phyloP scores from a whole-genome alignment of 53 echinoderm and acorn worm species.

The Astropecten irregularis region DNA sequence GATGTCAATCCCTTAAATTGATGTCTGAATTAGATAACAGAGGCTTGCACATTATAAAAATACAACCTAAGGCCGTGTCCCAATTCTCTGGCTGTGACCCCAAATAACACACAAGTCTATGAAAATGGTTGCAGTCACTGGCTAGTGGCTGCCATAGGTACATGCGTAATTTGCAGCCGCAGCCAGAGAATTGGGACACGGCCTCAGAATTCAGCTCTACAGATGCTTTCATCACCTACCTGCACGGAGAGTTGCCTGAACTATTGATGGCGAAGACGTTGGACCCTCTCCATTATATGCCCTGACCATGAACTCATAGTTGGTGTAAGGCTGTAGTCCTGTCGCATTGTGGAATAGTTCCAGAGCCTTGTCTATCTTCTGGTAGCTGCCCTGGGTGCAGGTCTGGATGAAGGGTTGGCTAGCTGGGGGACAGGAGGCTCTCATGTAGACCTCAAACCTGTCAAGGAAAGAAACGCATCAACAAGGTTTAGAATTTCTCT shows the following conservation, averaged over 20 bases:
- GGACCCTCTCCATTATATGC: conserved; percentile 75
- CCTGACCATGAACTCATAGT: conserved; percentile 82
- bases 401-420: conserved; percentile 80
- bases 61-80: too few species aligned
- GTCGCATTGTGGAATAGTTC: conserved; percentile 73
- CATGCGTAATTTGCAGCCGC: too few species aligned
- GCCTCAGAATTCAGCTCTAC: too few species aligned
- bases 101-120: too few species aligned
- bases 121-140: too few species aligned
- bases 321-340: conserved; percentile 87
- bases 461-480: neutral
- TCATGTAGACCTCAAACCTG: conserved; percentile 79
- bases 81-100: too few species aligned
- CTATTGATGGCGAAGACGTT: conserved; percentile 59
- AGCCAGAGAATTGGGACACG: too few species aligned
- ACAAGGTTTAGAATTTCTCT: neutral
- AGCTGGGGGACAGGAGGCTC: conserved; percentile 76
- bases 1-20: too few species aligned
- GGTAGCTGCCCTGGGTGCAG: conserved; percentile 57
- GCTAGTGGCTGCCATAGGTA: too few species aligned
- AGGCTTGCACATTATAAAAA: too few species aligned
- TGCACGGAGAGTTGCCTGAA: conserved; percentile 64
- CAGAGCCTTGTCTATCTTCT: conserved; percentile 59
- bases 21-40: too few species aligned
- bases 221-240: too few species aligned